phyloP scores from a whole-genome alignment of 2,888 invertebrate species.

The Diaphora mendica region DNA sequence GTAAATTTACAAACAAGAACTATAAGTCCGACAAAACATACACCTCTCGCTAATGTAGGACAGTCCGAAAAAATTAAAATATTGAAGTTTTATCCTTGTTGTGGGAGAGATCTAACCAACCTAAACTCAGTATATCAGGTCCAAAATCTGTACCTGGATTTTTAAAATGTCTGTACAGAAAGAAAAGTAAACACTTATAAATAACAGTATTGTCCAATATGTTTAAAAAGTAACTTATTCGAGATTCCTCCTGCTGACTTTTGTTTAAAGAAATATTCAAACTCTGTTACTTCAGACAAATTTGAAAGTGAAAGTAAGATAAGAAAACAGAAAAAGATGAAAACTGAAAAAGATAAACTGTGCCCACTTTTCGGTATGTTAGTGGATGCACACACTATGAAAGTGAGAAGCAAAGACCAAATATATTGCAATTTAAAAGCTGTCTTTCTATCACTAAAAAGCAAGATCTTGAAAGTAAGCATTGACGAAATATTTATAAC shows the following conservation, averaged over 20 bases:
- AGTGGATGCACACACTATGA: slow-evolving; percentile 10
- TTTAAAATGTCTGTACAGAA: slow-evolving; percentile 2
- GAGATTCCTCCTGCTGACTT: neutral
- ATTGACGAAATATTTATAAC: neutral
- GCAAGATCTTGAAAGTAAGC: slow-evolving; percentile 9
- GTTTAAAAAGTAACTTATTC: neutral
- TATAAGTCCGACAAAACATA: neutral
- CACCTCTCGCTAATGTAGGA: neutral
- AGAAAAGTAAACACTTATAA: neutral
- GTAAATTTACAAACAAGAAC: neutral
- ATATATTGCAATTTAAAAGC: slow-evolving; percentile 3
- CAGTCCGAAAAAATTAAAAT: neutral
- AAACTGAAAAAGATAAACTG: neutral
- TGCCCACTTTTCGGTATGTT: slow-evolving; percentile 12
- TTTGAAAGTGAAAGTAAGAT: slow-evolving; percentile 5
- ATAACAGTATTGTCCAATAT: neutral
- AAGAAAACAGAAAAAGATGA: neutral
- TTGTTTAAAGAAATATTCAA: neutral
- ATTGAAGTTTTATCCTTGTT: neutral
- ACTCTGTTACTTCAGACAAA: neutral
- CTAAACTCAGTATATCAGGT: neutral
- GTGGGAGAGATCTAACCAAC: neutral
- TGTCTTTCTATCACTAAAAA: neutral
- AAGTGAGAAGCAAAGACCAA: slow-evolving; percentile 11
- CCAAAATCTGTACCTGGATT: slow-evolving; percentile 11